Percentiles rank a stretch among this genome's conserved stretches.
Evolutionary conservation across 2,113 vertebrate species (phyloP).

Genomic region (Pluvianellus socialis): DNA sequence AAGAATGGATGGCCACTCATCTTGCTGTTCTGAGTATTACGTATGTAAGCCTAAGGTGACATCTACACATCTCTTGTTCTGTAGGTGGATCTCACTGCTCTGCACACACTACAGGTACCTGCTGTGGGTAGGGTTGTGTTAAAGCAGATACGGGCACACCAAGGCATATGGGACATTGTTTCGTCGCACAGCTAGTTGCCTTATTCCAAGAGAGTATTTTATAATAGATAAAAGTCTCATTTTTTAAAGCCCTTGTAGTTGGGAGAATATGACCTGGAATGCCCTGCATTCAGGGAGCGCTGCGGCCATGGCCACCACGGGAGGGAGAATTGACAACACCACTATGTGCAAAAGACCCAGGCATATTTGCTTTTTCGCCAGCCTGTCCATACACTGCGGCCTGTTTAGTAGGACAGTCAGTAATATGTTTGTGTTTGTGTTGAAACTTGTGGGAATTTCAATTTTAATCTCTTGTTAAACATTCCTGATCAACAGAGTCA

Average conservation of each 20-base stretch:
- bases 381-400: neutral
- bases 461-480: neutral
- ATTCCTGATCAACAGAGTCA: neutral
- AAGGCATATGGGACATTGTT: neutral
- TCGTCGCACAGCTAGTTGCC: neutral
- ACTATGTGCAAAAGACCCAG: neutral
- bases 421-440: neutral
- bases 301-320: fast-evolving
- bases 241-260: neutral
- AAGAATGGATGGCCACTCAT: neutral
- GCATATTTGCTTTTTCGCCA: neutral
- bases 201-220: neutral
- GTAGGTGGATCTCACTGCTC: neutral
- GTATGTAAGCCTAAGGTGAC: neutral
- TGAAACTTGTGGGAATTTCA: neutral
- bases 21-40: neutral
- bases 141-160: neutral
- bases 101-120: fast-evolving
- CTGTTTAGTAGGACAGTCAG: neutral
- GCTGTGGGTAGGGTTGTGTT: neutral
- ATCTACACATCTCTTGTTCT: neutral
- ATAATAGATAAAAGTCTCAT: neutral
- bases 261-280: neutral
- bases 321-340: neutral
- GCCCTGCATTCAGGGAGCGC: fast-evolving